Conservation (phyloP, 2,888 invertebrate genomes). For the Mactromeris polynyma region DNA sequence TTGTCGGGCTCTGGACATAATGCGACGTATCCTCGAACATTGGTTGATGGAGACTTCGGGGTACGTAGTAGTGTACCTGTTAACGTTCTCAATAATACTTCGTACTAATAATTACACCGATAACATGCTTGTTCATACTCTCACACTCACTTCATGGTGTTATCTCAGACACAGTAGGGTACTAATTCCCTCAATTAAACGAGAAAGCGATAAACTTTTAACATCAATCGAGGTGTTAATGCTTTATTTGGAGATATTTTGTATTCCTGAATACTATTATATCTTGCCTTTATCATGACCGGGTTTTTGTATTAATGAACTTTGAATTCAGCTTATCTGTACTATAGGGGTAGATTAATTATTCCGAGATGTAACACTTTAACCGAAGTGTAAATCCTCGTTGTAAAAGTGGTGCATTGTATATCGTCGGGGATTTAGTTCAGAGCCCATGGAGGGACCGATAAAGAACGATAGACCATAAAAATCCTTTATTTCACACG, state of each 20-base stretch:
- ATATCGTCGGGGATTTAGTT: not conserved
- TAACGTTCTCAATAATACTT: no score
- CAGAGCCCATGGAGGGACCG: not conserved
- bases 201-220: slow-evolving; percentile 27
- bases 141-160: not conserved
- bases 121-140: not conserved
- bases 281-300: not conserved
- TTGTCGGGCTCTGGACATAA: no score
- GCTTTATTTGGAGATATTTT: slow-evolving; percentile 28
- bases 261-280: not conserved
- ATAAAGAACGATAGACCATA: not conserved
- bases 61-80: no score
- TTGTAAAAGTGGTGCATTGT: not conserved
- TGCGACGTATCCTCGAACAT: no score
- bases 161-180: not conserved
- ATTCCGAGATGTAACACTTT: slow-evolving; percentile 1
- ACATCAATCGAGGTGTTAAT: slow-evolving; percentile 37
- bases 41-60: no score
- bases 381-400: not conserved
- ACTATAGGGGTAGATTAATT: slow-evolving; percentile 41
- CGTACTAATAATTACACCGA: no score
- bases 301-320: slow-evolving; percentile 39
- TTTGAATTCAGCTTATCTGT: slow-evolving; percentile 29
- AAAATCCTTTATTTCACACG: slow-evolving; percentile 3
- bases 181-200: not conserved